Conservation (phyloP, 92 coral and sea anemone genomes). For the Palythoa heliodiscus region DNA sequence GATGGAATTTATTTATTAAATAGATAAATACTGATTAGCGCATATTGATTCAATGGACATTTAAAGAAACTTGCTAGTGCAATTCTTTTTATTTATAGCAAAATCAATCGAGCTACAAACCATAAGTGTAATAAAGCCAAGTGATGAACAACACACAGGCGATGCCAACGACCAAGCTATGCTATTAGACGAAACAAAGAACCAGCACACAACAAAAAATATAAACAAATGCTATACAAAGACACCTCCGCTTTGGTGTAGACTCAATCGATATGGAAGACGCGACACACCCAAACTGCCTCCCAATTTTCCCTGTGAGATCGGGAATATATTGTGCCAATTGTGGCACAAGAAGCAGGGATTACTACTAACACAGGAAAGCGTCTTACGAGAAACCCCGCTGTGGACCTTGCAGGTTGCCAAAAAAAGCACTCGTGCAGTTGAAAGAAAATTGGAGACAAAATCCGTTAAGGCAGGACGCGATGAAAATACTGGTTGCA, state of each 20-base stretch:
- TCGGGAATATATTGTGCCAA: slow-evolving; percentile 6
- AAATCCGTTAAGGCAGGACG: slow-evolving; percentile 11
- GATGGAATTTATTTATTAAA: too few relatives aligned
- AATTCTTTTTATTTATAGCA: neutral
- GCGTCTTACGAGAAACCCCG: neutral
- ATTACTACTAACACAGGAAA: neutral
- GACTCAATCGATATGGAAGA: slow-evolving; percentile 10
- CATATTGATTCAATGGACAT: too few relatives aligned
- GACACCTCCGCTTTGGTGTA: neutral
- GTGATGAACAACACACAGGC: neutral
- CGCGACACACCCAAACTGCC: slow-evolving; percentile 12
- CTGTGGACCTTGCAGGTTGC: neutral
- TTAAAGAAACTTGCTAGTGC: too few relatives aligned
- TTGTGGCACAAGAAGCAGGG: slow-evolving; percentile 17
- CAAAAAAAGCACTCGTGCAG: neutral
- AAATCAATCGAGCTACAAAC: slow-evolving; percentile 20
- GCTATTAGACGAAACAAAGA: neutral
- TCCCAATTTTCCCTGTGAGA: neutral
- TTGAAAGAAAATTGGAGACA: slow-evolving; percentile 17
- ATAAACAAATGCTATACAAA: neutral
- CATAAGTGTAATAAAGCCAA: neutral
- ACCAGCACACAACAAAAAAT: neutral
- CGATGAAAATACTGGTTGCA: neutral
- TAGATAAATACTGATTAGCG: too few relatives aligned
- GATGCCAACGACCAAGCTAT: neutral